Evolutionary conservation across 1,140 invertebrate species (phyloP), one percentile per base, ranked within the genome.

Genomic region (Scaptomyza graminum): DNA sequence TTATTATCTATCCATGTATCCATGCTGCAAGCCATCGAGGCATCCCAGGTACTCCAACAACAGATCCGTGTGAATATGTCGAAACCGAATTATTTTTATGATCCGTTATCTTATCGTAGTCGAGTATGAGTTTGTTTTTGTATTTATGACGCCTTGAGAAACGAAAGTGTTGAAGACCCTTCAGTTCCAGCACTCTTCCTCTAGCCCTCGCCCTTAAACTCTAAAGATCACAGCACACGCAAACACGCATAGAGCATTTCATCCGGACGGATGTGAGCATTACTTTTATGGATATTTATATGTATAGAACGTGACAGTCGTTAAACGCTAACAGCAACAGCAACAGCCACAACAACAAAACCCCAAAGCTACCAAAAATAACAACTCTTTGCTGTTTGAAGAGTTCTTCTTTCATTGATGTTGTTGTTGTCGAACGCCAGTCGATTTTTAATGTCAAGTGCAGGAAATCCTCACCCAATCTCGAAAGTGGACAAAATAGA

Each of bases 221-320:
- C 37, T 15, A 13, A 28, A 66, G 18, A 68, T 62, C 43, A 50
- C 37, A 56, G 25, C 18, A 74, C 78, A 81, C 68, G 64, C 77
- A 77, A 64, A 34, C 31, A 28, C 28, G n/a, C n/a, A n/a, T n/a
- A 34, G 31, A 34, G 51, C 63, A 77, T 82, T 57, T 82, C 75
- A 82, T 82, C 81, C 81, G 81, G 81, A 85, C 81, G 81, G 81
- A 84, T 84, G 81, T 84, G 77, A 85, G 81, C 82, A 81, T 84
- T 85, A 81, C 81, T 81, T 84, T 80, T 84, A 84, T 84, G 81
- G 81, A 84, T 84, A 84, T 84, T 84, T 84, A 84, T 84, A 84
- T 84, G 81, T 84, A 65, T 73, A 54, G 77, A 84, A 84, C 81
- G 81, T 84, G 81, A 84, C 81, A 78, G 69, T 77, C 81, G 74